phyloP scores from a whole-genome alignment of 1,140 invertebrate species.

The Camponotus pennsylvanicus region DNA sequence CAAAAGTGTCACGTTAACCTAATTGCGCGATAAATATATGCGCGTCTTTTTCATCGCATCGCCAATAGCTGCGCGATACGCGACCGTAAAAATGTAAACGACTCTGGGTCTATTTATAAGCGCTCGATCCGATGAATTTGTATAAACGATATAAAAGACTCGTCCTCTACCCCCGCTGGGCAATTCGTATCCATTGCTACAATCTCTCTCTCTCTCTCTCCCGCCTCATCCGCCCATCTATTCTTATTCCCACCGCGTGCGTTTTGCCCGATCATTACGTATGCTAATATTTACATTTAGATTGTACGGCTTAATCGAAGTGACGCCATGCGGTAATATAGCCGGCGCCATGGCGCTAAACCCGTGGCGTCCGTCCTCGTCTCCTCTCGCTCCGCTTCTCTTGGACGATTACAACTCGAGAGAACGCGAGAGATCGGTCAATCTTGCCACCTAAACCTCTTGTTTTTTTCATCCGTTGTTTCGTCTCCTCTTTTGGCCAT shows the following conservation, averaged over 20 bases:
- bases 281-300: constrained; percentile 86
- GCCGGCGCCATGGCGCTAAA: constrained; percentile 84
- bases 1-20: constrained; percentile 59
- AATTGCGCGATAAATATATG: constrained; percentile 42
- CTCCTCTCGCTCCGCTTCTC: constrained; percentile 51
- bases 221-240: constrained; percentile 62
- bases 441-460: background rate
- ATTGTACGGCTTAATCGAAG: constrained; percentile 84
- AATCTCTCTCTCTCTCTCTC: constrained; percentile 32
- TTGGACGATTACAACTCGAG: constrained; percentile 48
- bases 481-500: constrained; percentile 15
- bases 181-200: constrained; percentile 7
- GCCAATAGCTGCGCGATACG: constrained; percentile 45
- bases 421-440: constrained; percentile 32
- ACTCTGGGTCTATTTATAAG: constrained; percentile 7
- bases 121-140: background rate
- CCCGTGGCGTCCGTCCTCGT: constrained; percentile 78
- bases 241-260: constrained; percentile 72
- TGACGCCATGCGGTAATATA: constrained; percentile 85
- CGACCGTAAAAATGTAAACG: constrained; percentile 26
- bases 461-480: background rate
- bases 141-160: background rate
- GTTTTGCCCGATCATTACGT: constrained; percentile 82
- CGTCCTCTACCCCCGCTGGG: background rate
- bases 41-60: constrained; percentile 35